Evolutionary conservation across 2,888 invertebrate species (phyloP), one percentile per base, ranked within the genome.

Genomic region (Drosophila sordidapex): DNA sequence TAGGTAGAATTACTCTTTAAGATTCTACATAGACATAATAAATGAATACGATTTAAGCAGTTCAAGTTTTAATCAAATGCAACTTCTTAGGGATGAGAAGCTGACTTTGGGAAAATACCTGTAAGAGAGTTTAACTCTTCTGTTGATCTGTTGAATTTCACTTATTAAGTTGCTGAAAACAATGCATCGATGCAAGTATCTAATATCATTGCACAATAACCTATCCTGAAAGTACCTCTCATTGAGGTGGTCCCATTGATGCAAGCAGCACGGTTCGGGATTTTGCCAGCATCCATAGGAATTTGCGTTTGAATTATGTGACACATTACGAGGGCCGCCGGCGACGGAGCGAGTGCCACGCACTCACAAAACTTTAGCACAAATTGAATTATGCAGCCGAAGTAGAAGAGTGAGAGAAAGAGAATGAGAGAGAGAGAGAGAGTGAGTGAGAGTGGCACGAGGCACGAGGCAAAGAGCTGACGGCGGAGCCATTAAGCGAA

Each of bases 301-400:
- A 75, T 82, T 83, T 73, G 74, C 68, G 75, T 71, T 84, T 85
- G 85, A 85, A 83, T 87, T 83, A 85, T 85, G 87, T 83, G 87
- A 57, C 84, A 81, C 84, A 84, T 83, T 83, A 84, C 74, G 70
- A 79, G 74, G 56, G 56, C 74, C 52, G 70, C 13, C 51, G 70
- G 58, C 76, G 53, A 67, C 62, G 64, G 67, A 72, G 76, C 77
- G 63, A 74, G 67, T 71, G 75, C 78, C 80, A 83, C 79, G 87
- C 84, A 86, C 81, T 84, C 68, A 53, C 70, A 74, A 82, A 85
- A 87, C 84, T 85, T 85, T 85, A 80, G 74, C 84, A 73, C 84
- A 84, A 85, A 85, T 85, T 85, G 85, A 85, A 85, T 87, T 87
- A 87, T 85, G 87, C 85, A 85, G 81, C 79, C 81, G 70, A 38